Conservation (phyloP, 2,888 invertebrate genomes). For the Auanema freiburgensis region DNA sequence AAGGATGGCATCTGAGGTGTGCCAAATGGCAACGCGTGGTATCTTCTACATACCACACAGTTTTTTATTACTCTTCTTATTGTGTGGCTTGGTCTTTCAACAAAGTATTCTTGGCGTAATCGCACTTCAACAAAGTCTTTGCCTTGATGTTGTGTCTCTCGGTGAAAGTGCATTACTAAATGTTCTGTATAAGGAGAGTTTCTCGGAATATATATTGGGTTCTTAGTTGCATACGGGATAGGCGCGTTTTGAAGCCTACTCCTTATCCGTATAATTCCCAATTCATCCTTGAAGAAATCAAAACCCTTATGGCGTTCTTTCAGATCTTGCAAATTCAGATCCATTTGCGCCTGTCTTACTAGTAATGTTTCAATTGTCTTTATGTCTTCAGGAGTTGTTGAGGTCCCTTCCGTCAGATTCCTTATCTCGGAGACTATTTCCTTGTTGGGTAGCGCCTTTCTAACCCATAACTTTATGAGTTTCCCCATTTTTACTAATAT, state of each 20-base stretch:
- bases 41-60: background rate
- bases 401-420: too few species aligned
- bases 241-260: background rate
- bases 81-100: background rate
- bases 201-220: background rate
- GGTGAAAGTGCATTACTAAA: background rate
- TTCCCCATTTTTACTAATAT: too few species aligned
- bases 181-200: background rate
- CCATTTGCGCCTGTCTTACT: background rate
- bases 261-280: background rate
- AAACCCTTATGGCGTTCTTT: background rate
- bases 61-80: background rate
- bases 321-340: background rate
- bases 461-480: too few species aligned
- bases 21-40: background rate
- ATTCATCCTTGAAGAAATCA: background rate
- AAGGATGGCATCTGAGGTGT: slow-evolving; percentile 1
- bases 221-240: background rate
- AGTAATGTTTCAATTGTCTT: background rate
- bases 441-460: too few species aligned
- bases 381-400: background rate
- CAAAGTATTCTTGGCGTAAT: slow-evolving; percentile 1
- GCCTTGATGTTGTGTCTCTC: background rate
- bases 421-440: background rate
- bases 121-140: background rate